Evolutionary conservation across 2,113 vertebrate species (phyloP).

Genomic region (Syrmaticus mikado): DNA sequence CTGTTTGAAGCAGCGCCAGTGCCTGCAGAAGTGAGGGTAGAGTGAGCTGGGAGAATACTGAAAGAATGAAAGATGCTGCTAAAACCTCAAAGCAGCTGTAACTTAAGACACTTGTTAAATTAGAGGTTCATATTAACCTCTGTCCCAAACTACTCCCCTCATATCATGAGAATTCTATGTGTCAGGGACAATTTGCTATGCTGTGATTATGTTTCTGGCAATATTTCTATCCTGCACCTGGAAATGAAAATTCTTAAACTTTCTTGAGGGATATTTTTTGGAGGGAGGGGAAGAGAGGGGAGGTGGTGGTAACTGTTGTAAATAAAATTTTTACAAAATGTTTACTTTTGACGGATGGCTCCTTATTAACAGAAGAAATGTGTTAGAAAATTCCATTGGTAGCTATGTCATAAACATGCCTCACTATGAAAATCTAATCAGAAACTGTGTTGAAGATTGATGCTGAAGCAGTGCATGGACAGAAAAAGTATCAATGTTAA

Average conservation of each 20-base stretch:
- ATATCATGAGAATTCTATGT: not conserved
- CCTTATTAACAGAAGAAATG: not conserved
- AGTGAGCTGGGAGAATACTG: not conserved
- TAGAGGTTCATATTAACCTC: not conserved
- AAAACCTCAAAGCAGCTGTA: not conserved
- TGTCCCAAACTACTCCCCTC: not conserved
- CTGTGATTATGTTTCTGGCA: not conserved
- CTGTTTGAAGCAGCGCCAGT: not conserved
- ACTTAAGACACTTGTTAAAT: not conserved
- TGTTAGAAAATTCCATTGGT: not conserved
- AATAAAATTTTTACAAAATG: not conserved
- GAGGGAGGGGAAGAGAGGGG: too few relatives aligned
- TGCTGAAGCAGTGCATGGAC: fast-evolving
- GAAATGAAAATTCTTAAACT: not conserved
- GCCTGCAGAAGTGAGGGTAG: not conserved
- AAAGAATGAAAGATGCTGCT: not conserved
- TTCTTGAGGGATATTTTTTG: fast-evolving
- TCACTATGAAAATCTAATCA: not conserved
- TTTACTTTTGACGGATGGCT: not conserved
- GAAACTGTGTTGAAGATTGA: not conserved
- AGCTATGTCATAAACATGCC: not conserved
- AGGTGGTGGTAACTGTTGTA: not conserved
- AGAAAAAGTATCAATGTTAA: not conserved
- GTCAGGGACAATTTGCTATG: not conserved
- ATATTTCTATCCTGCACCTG: not conserved